Evolutionary conservation across 2,888 invertebrate species (phyloP), one percentile per base, ranked within the genome.

Genomic region (Cerastis leucographa): DNA sequence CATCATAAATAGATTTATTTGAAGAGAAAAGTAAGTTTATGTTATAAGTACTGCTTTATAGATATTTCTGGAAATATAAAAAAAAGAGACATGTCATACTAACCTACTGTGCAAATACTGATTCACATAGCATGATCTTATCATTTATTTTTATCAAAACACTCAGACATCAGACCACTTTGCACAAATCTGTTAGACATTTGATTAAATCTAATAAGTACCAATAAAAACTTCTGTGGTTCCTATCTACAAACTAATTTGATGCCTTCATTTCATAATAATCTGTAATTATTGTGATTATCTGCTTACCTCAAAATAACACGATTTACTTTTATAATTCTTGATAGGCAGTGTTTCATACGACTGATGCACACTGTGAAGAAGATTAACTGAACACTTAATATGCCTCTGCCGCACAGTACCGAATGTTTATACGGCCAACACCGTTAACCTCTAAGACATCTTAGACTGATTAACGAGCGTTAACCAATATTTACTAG

Each of bases 401-500:
- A 68, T 59, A 44, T 69, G 44, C 29, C 14, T 35, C 25, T n/a
- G 22, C n/a, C 56, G 75, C 29, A 61, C 69, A 74, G 65, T 64
- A 62, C 67, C 65, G 64, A 68, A 81, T 85, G 83, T 87, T 85
- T 86, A 84, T 80, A 81, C 59, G 65, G 78, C 83, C 82, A 76
- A 80, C 78, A 77, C 66, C 69, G 73, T 84, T 77, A 80, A 84
- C 79, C 81, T 86, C 71, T 73, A 75, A 80, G 81, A 85, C 81
- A 76, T 83, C 69, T 79, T 75, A 79, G 62, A 74, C 76, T 84
- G 79, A 85, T 86, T 84, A 86, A 80, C 79, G 85, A 85, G 79
- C 89, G 69, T 84, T 75, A 76, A 79, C 83, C 80, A 91, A 91
- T 92, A 91, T 93, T 94, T 92, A 92, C 93, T 87, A 82, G 83